Percentiles rank a stretch among this genome's conserved stretches.
Evolutionary conservation across 2,113 vertebrate species (phyloP).

Genomic region (Cryptotis parvus): DNA sequence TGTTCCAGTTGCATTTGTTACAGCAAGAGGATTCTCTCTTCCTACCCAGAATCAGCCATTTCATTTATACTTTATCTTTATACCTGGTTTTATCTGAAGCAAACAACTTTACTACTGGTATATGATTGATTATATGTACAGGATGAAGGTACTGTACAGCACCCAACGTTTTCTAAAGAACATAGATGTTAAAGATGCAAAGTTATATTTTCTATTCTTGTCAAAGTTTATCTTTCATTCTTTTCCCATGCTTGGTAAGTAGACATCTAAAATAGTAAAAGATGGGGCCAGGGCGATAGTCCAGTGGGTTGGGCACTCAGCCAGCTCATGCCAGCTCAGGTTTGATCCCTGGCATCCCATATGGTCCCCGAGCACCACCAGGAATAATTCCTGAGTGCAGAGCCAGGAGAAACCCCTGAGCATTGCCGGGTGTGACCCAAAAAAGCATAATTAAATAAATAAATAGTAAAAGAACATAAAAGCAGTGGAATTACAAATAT

Average conservation of each 20-base stretch:
- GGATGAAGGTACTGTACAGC: not conserved
- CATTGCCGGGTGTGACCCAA: no score
- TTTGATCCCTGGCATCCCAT: no score
- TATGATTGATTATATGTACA: not conserved
- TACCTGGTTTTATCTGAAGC: not conserved
- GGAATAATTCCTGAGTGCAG: no score
- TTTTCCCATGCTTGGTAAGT: not conserved
- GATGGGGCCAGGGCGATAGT: no score
- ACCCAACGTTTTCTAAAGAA: not conserved
- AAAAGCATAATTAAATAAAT: no score
- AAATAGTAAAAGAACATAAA: slow-evolving; percentile 13
- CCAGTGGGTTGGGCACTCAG: no score
- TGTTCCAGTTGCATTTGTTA: not conserved
- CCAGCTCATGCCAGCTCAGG: no score
- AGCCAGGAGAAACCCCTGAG: no score
- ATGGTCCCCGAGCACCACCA: no score
- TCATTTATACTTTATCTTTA: slow-evolving; percentile 29
- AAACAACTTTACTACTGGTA: not conserved
- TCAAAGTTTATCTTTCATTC: not conserved
- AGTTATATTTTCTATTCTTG: slow-evolving; percentile 5
- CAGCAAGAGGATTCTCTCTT: slow-evolving; percentile 6
- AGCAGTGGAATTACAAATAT: not conserved
- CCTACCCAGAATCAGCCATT: not conserved
- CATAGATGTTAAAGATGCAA: not conserved
- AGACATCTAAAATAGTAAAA: not conserved